A percentile compares a stretch with the other conserved stretches of the same genome.
phyloP scores from a whole-genome alignment of 92 coral and sea anemone genomes.

The Zoanthus sansibaricus region DNA sequence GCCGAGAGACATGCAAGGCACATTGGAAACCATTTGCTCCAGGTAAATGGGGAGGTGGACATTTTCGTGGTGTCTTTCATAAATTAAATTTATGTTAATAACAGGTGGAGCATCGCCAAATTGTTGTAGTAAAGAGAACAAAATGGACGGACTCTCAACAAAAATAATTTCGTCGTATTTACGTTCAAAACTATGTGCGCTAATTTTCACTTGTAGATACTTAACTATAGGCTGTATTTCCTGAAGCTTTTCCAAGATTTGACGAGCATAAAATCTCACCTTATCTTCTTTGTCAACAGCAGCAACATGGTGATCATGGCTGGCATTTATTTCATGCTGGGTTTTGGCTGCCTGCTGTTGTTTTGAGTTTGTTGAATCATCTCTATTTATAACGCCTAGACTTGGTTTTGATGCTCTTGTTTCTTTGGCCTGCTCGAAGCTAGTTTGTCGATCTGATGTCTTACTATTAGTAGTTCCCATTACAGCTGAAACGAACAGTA shows the following conservation, averaged over 20 bases:
- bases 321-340: neutral
- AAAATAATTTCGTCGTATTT: conserved; percentile 34
- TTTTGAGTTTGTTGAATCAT: neutral
- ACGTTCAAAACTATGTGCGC: conserved; percentile 40
- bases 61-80: conserved; percentile 26
- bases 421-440: neutral
- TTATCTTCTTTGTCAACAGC: neutral
- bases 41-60: conserved; percentile 34
- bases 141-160: neutral
- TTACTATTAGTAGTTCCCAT: conserved; percentile 30
- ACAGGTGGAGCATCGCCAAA: conserved; percentile 2
- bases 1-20: conserved; percentile 12
- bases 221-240: conserved; percentile 10
- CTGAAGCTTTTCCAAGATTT: neutral
- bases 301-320: neutral
- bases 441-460: neutral
- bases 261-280: neutral
- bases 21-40: conserved; percentile 38
- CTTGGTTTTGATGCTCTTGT: neutral
- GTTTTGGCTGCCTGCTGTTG: neutral
- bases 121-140: conserved; percentile 9
- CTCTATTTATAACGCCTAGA: too few relatives aligned
- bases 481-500: neutral
- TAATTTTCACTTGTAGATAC: conserved; percentile 13
- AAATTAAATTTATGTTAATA: neutral